Evolutionary conservation across 2,113 vertebrate species (phyloP), one percentile per base, ranked within the genome.

Genomic region (Catharus minimus): DNA sequence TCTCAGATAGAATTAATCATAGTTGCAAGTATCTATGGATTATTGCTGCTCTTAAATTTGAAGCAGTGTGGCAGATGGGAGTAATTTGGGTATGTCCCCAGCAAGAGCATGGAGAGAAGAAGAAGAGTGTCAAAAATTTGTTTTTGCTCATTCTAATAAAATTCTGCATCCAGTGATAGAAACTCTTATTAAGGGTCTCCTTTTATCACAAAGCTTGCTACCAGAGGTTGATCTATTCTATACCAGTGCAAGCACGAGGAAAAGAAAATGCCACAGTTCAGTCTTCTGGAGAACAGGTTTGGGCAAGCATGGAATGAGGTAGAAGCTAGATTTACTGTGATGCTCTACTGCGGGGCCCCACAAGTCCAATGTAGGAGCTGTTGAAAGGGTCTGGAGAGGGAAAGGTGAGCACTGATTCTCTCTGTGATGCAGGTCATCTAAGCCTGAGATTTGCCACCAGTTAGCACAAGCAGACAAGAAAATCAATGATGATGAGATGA

Each of bases 1-100:
- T 87, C 71, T 71, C 88, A 85, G 86, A 95, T 95, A 95, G 88
- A 95, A 92, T 94, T 95, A 90, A 93, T 94, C 88, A 89, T 73
- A 82, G 55, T 57, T 94, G 69, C 36, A 88, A 81, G 65, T 39
- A 90, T 95, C 86, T 93, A 78, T 90, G 93, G 88, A 82, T 81
- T 94, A 73, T 26, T 82, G 86, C 74, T 88, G 61, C 83, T 90
- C 92, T 90, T 92, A 82, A 75, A 92, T 84, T 86, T 82, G 46
- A 88, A 92, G 66, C 33, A 28, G 72, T 36, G 22, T 79, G 65
- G 66, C 94, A 92, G 74, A 95, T 94, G 94, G 93, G 82, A 94
- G 33, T 78, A 58, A 86, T 93, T 86, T 84, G 77, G 38, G 9
- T 90, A 74, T n/a, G 33, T 83, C 68, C 36, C 69, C 10, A 11